These are phyloP conservation scores for Cygnus atratus DNA, from an alignment of 2,113 vertebrate species.

Conservation along the genomic window DNA sequence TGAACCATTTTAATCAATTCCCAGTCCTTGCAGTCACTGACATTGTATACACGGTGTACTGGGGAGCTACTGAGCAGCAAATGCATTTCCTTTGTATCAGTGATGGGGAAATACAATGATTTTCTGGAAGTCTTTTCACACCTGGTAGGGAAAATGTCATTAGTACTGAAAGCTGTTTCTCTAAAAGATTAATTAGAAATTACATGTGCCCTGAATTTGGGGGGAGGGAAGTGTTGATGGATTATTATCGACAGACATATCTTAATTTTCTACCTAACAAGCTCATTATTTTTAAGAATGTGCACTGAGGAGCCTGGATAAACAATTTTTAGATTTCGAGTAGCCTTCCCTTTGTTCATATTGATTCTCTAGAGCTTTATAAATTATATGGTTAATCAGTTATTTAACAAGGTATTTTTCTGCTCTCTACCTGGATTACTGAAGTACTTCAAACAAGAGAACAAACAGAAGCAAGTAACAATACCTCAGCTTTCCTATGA, in stretches of 20 bases:
- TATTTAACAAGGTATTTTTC: background rate
- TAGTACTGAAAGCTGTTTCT: background rate
- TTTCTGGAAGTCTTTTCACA: slow-evolving; percentile 30
- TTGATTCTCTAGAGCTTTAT: background rate
- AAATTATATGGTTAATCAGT: background rate
- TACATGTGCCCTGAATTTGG: background rate
- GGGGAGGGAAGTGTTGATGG: background rate
- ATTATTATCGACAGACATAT: background rate
- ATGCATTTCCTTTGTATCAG: background rate
- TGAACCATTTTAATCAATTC: slow-evolving; percentile 51
- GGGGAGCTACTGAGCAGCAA: slow-evolving; percentile 9
- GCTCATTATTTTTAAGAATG: background rate
- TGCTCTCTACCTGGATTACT: background rate
- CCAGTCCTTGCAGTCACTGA: slow-evolving; percentile 28
- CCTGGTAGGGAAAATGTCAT: slow-evolving; percentile 2
- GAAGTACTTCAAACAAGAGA: background rate
- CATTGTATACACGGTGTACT: background rate
- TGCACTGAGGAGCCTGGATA: background rate
- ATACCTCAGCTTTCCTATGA: background rate
- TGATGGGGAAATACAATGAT: slow-evolving; percentile 9
- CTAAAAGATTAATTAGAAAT: slow-evolving; percentile 32
- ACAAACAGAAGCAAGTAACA: background rate
- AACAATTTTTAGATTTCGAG: background rate
- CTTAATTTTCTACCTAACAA: background rate
- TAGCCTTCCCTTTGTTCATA: background rate